Evolutionary conservation across 2,113 vertebrate genomes (phyloP).

Genomic region (Heptranchias perlo): DNA sequence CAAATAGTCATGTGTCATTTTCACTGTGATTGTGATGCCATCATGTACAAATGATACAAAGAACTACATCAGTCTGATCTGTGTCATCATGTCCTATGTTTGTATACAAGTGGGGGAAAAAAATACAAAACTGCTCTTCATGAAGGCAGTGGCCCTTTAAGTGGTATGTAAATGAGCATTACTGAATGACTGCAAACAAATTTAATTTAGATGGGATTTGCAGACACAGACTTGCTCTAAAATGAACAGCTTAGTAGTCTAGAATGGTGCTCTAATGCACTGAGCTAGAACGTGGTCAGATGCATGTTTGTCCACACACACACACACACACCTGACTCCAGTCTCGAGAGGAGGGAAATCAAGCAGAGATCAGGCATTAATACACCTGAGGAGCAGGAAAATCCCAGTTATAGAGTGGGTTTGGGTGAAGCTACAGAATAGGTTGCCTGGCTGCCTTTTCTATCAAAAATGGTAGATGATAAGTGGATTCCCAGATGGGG

Average conservation of each 20-base stretch:
- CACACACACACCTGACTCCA: not conserved
- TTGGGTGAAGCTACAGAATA: not conserved
- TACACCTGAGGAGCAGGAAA: not conserved
- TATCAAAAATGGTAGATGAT: not conserved
- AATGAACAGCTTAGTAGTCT: not conserved
- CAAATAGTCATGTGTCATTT: not conserved
- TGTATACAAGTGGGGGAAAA: not conserved
- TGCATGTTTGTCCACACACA: not conserved
- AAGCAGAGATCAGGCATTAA: not conserved
- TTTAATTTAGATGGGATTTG: constrained; percentile 22
- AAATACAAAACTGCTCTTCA: not conserved
- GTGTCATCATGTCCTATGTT: not conserved
- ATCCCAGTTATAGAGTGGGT: not conserved
- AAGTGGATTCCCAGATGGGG: not conserved
- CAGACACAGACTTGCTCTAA: not conserved
- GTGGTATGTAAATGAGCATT: not conserved
- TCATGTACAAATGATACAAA: not conserved
- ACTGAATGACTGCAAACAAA: not conserved
- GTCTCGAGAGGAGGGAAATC: not conserved
- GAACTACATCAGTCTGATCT: not conserved
- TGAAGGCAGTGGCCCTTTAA: not conserved
- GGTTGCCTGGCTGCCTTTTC: not conserved
- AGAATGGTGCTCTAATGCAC: not conserved
- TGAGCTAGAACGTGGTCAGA: not conserved
- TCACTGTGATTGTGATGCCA: not conserved